Percentiles rank a stretch among this genome's conserved stretches.
Conservation (phyloP, 2,888 invertebrate species). For the Eudemis profundana region DNA sequence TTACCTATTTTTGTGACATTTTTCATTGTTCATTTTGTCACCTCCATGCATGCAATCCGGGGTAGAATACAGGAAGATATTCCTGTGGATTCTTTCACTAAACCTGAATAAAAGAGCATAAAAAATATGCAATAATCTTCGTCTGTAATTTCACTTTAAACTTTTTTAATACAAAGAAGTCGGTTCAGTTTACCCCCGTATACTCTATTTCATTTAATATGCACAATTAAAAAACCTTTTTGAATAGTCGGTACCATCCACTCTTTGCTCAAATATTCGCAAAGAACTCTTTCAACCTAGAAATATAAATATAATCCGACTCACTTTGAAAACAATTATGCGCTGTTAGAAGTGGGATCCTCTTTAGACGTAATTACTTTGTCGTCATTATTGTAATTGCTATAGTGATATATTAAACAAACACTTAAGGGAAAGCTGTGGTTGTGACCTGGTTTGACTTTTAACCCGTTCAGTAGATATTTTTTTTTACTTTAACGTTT, state of each 20-base stretch:
- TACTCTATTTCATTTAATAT: slow-evolving; percentile 21
- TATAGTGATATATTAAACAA: slow-evolving; percentile 76
- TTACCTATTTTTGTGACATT: too few relatives aligned
- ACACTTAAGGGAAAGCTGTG: slow-evolving; percentile 59
- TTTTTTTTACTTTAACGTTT: too few relatives aligned
- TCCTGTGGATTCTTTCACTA: too few relatives aligned
- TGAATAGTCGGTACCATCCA: slow-evolving; percentile 29
- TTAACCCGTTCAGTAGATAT: background rate
- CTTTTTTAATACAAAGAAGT: background rate
- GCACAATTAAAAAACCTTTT: slow-evolving; percentile 37
- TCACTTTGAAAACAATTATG: slow-evolving; percentile 78
- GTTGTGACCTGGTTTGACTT: background rate
- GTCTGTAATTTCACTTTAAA: background rate
- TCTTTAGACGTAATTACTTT: slow-evolving; percentile 75
- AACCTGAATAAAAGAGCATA: too few relatives aligned
- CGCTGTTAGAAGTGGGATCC: slow-evolving; percentile 67
- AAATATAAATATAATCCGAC: slow-evolving; percentile 71
- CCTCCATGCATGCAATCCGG: too few relatives aligned
- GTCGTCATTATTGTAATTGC: slow-evolving; percentile 82
- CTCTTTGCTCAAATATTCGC: slow-evolving; percentile 48
- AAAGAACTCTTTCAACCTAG: slow-evolving; percentile 55
- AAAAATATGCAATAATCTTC: too few relatives aligned
- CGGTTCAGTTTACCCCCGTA: background rate
- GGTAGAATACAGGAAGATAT: too few relatives aligned
- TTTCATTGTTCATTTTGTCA: too few relatives aligned